phyloP scores from a whole-genome alignment of 2,888 invertebrate species.

The Rhopalosiphum nymphaeae region DNA sequence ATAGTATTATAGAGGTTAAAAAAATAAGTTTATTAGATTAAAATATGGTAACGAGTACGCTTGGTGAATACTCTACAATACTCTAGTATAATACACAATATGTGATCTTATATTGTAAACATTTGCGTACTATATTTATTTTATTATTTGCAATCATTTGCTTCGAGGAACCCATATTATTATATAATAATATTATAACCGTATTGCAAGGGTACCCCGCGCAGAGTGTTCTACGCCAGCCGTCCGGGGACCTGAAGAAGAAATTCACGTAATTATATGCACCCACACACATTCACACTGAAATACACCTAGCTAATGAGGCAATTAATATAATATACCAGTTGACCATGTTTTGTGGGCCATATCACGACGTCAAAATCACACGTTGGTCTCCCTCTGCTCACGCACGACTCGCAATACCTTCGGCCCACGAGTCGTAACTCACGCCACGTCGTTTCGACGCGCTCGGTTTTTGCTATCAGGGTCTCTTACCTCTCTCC shows the following conservation, averaged over 20 bases:
- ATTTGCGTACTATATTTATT: background rate
- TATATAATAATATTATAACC: background rate
- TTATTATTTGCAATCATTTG: background rate
- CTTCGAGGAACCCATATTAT: background rate
- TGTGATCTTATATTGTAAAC: background rate
- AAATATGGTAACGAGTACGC: background rate
- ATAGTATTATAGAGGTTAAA: too few relatives aligned
- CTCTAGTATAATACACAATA: background rate
- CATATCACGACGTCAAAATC: constrained; percentile 42
- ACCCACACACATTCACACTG: background rate
- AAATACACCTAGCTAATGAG: background rate
- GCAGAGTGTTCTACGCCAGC: background rate
- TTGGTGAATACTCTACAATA: background rate
- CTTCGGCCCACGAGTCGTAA: background rate
- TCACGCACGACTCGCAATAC: background rate
- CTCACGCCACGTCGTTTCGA: background rate
- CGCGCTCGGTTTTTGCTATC: background rate
- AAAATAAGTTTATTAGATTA: background rate
- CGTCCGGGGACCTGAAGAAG: background rate
- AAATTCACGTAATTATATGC: constrained; percentile 17
- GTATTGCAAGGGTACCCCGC: background rate
- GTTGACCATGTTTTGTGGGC: constrained; percentile 33
- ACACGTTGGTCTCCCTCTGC: constrained; percentile 19
- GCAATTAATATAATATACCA: constrained; percentile 41
- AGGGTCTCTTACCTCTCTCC: background rate